These are phyloP conservation scores for Tyrophagus putrescentiae DNA, from an alignment of 1,140 invertebrate species.

Conservation along the genomic window DNA sequence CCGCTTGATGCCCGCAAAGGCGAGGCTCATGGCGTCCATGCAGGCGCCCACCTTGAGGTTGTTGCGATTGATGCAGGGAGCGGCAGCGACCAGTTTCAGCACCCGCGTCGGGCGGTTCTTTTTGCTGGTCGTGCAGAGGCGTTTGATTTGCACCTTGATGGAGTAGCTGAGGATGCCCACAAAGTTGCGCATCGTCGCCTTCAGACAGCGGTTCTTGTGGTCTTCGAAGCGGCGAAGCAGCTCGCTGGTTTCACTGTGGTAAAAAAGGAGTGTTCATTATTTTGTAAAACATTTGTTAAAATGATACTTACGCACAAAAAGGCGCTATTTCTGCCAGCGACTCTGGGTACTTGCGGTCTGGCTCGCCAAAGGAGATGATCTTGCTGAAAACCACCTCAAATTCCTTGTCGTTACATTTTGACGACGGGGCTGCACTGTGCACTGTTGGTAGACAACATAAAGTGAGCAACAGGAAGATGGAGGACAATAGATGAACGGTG, in stretches of 20 bases:
- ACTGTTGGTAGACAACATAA: no score
- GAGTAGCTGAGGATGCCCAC: neutral
- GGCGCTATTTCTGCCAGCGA: neutral
- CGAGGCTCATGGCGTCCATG: constrained; percentile 9
- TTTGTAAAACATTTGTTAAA: neutral
- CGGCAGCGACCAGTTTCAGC: neutral
- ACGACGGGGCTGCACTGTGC: no score
- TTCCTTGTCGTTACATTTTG: constrained; percentile 7
- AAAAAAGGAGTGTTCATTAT: neutral
- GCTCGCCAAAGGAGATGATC: neutral
- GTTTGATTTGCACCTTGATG: neutral
- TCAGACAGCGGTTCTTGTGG: neutral
- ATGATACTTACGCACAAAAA: neutral
- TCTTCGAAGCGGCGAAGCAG: neutral
- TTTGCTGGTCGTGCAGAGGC: neutral
- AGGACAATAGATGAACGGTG: no score
- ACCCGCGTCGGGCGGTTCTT: neutral
- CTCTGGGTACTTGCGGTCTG: neutral
- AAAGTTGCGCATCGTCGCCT: constrained; percentile 5
- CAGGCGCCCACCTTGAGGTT: neutral
- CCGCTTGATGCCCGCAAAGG: constrained; percentile 10
- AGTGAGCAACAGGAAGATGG: no score
- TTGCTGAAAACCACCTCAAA: neutral
- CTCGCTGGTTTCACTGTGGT: neutral
- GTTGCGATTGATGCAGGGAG: constrained; percentile 1